Conservation (phyloP, 2,888 invertebrate genomes). For the Argyresthia albistria region DNA sequence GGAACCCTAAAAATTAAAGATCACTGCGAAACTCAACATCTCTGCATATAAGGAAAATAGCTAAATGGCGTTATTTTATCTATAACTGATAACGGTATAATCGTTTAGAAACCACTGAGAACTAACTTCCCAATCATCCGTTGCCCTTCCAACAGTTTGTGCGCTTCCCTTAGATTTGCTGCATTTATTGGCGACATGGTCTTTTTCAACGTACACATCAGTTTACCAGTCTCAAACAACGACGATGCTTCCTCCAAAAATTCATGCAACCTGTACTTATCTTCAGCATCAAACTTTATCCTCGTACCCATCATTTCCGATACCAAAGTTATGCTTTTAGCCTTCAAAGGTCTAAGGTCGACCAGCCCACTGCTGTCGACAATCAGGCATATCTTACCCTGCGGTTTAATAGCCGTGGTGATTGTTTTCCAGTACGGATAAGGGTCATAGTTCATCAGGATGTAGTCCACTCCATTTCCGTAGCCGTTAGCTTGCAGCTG, state of each 20-base stretch:
- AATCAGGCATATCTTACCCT: slow-evolving; percentile 50
- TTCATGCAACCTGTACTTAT: slow-evolving; percentile 39
- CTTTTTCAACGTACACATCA: slow-evolving; percentile 43
- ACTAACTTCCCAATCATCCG: slow-evolving; percentile 50
- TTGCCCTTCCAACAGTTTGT: slow-evolving; percentile 42
- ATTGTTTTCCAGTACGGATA: slow-evolving; percentile 53
- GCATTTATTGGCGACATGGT: slow-evolving; percentile 52
- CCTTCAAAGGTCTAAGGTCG: slow-evolving; percentile 40
- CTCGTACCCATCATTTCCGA: slow-evolving; percentile 52
- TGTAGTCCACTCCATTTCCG: slow-evolving; percentile 44
- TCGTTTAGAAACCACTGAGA: slow-evolving; percentile 32
- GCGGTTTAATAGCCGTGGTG: slow-evolving; percentile 45
- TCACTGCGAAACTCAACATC: too few species aligned
- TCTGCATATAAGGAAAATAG: too few species aligned
- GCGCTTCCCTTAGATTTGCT: slow-evolving; percentile 45
- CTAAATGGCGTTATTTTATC: too few species aligned
- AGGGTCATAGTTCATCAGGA: slow-evolving; percentile 54
- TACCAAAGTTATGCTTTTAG: slow-evolving; percentile 49
- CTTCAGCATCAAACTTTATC: slow-evolving; percentile 48
- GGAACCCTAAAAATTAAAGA: too few species aligned
- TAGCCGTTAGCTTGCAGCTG: slow-evolving; percentile 41
- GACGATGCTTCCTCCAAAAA: slow-evolving; percentile 38
- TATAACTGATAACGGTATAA: neutral
- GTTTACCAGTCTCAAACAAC: slow-evolving; percentile 37
- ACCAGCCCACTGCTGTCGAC: slow-evolving; percentile 49